These are phyloP conservation scores for Andrena minutula DNA, from an alignment of 2,888 invertebrate species.

Conservation along the genomic window DNA sequence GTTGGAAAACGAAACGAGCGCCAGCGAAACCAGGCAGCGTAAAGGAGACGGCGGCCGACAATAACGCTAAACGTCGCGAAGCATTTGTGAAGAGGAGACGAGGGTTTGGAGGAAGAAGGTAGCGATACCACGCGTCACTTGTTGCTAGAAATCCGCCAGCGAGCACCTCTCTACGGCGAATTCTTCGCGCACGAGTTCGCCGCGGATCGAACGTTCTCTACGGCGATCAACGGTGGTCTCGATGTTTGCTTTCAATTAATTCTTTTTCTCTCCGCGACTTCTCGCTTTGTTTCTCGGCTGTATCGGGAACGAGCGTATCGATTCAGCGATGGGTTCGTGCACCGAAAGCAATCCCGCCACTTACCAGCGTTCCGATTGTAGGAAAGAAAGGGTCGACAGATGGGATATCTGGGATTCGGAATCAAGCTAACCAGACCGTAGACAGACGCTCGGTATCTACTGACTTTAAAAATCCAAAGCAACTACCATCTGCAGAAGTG, in stretches of 20 bases:
- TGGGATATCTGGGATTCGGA: background rate
- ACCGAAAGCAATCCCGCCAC: slow-evolving; percentile 6
- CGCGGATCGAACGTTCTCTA: slow-evolving; percentile 23
- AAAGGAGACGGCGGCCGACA: slow-evolving; percentile 17
- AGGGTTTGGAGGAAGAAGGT: background rate
- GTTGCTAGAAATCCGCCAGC: slow-evolving; percentile 58
- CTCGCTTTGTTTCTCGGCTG: slow-evolving; percentile 24
- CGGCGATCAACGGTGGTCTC: background rate
- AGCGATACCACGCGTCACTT: slow-evolving; percentile 56
- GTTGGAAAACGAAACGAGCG: slow-evolving; percentile 45
- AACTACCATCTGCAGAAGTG: background rate
- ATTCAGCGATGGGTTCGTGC: slow-evolving; percentile 11
- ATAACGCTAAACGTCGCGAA: slow-evolving; percentile 43
- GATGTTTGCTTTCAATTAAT: slow-evolving; percentile 50
- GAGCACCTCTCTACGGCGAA: background rate
- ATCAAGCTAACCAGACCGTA: background rate
- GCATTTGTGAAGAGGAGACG: background rate
- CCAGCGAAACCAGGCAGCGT: slow-evolving; percentile 27
- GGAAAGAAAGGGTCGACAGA: slow-evolving; percentile 3
- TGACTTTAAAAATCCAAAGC: background rate
- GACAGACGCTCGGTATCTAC: too few species aligned
- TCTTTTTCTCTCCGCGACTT: slow-evolving; percentile 32
- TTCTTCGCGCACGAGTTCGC: too few species aligned
- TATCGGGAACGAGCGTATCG: slow-evolving; percentile 22
- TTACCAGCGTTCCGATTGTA: slow-evolving; percentile 14